Conservation (phyloP, 2,113 vertebrate genomes). For the Lynx canadensis region DNA sequence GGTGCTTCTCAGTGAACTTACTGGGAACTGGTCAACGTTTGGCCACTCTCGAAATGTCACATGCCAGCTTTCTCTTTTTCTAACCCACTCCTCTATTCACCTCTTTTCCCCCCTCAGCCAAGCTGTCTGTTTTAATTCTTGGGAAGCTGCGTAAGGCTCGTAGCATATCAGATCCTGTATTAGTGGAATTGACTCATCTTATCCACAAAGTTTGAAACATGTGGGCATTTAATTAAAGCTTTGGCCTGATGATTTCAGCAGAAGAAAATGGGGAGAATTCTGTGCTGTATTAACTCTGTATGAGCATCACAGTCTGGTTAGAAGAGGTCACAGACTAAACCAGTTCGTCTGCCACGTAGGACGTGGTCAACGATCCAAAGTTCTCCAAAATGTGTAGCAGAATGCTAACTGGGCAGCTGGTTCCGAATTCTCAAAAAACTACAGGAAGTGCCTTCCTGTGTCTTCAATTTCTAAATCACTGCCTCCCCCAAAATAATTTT, state of each 20-base stretch:
- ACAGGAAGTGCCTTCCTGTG: not conserved
- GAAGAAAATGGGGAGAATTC: constrained; percentile 57
- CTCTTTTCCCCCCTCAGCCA: not conserved
- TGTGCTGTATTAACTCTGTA: not conserved
- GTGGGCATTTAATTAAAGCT: constrained; percentile 66
- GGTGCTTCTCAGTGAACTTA: not conserved
- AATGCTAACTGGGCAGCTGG: not conserved
- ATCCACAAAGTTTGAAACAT: constrained; percentile 62
- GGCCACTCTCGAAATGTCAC: not conserved
- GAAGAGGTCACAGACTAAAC: constrained; percentile 48
- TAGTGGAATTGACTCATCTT: constrained; percentile 54
- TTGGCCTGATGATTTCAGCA: constrained; percentile 64
- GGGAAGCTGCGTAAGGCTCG: not conserved
- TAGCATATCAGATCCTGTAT: not conserved
- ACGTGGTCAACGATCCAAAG: not conserved
- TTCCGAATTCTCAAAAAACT: constrained; percentile 19
- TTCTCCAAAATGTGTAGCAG: not conserved
- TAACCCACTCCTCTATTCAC: not conserved
- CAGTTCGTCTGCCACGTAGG: not conserved
- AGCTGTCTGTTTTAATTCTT: constrained; percentile 32
- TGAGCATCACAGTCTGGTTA: constrained; percentile 20
- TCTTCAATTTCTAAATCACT: constrained; percentile 20
- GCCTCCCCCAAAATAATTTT: constrained; percentile 11
- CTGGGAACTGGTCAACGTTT: not conserved
- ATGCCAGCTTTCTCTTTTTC: not conserved